These are phyloP conservation scores for Channa striata DNA, from an alignment of 2,797 vertebrate genomes.

Conservation along the genomic window DNA sequence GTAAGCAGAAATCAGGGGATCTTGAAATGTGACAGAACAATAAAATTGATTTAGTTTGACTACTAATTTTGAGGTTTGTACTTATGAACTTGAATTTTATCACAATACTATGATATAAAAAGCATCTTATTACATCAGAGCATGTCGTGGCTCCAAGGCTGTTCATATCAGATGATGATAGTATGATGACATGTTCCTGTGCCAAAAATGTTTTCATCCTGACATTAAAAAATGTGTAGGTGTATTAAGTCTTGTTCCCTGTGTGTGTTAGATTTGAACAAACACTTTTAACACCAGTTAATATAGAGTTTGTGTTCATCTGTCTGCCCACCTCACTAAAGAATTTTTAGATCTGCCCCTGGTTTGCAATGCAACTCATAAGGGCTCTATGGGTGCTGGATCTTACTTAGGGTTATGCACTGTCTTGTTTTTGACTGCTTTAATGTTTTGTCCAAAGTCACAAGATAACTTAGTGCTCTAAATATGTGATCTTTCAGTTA, in stretches of 20 bases:
- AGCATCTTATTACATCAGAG: background rate
- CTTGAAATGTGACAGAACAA: background rate
- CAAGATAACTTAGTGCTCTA: background rate
- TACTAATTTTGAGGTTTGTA: too few relatives aligned
- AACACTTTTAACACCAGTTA: too few relatives aligned
- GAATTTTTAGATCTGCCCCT: background rate
- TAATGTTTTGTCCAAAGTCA: too few relatives aligned
- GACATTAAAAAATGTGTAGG: background rate
- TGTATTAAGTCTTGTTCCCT: background rate
- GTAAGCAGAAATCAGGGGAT: slow-evolving; percentile 76
- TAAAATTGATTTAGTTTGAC: too few relatives aligned
- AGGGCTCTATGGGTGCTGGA: slow-evolving; percentile 25
- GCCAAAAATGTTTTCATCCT: background rate
- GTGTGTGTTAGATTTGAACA: background rate
- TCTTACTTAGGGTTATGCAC: too few relatives aligned
- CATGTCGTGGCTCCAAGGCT: background rate
- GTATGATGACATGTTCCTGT: slow-evolving; percentile 1
- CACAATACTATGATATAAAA: too few relatives aligned
- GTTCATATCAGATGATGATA: background rate
- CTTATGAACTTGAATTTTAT: too few relatives aligned
- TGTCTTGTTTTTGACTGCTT: too few relatives aligned
- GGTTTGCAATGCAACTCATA: slow-evolving; percentile 17
- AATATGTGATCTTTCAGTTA: background rate
- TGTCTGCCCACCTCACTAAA: too few relatives aligned
- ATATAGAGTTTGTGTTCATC: too few relatives aligned